Evolutionary conservation across 2,888 invertebrate species (phyloP).

Genomic region (Hypsopygia costalis): DNA sequence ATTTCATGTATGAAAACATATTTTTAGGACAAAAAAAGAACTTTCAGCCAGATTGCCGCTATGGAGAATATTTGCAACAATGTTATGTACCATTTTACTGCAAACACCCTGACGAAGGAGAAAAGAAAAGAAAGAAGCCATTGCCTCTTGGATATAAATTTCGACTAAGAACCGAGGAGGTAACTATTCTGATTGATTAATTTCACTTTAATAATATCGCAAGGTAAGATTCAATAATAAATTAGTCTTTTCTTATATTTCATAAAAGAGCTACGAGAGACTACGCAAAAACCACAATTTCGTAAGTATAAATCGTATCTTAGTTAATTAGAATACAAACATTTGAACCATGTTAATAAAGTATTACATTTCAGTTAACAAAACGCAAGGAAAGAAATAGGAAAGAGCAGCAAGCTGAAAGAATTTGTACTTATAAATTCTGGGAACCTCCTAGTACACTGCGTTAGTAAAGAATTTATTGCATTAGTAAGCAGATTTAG

Average conservation of each 20-base stretch:
- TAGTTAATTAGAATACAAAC: constrained; percentile 1
- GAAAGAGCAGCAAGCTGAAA: constrained; percentile 39
- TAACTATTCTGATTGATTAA: constrained; percentile 20
- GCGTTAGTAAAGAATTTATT: constrained; percentile 50
- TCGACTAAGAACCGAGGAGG: constrained; percentile 45
- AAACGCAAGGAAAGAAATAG: constrained; percentile 56
- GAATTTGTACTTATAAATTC: constrained; percentile 60
- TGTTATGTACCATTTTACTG: constrained; percentile 39
- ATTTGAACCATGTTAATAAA: neutral
- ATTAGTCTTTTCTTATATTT: constrained; percentile 21
- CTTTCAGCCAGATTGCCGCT: constrained; percentile 41
- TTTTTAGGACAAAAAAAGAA: constrained; percentile 40
- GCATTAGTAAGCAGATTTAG: too few species aligned
- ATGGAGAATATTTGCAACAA: constrained; percentile 56
- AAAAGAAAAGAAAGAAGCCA: constrained; percentile 24
- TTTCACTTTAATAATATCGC: too few species aligned
- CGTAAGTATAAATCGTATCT: constrained; percentile 37
- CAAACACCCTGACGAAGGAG: constrained; percentile 25
- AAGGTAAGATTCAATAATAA: neutral
- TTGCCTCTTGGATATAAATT: constrained; percentile 51
- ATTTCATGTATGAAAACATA: too few species aligned
- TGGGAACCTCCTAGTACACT: constrained; percentile 65
- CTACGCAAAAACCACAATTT: constrained; percentile 38
- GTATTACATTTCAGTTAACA: constrained; percentile 38
- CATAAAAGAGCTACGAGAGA: constrained; percentile 58